Evolutionary conservation across 2,113 vertebrate genomes (phyloP), one percentile per base, ranked within the genome.

Genomic region (Mystacornis crossleyi): DNA sequence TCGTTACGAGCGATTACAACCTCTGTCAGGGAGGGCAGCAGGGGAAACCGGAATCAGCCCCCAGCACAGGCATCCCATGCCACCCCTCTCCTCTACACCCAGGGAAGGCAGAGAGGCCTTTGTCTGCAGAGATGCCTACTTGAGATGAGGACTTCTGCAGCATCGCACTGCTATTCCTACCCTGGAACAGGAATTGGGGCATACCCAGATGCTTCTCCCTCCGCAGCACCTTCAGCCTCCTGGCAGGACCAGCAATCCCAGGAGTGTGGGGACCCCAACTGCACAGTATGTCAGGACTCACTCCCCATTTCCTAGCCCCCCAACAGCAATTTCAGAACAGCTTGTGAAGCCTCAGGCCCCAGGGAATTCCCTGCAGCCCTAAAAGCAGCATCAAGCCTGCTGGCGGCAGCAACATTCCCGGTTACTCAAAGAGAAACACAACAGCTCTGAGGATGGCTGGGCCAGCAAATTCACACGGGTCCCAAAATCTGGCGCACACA

Each of bases 381-480:
- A 80, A 58, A 83, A 86, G 88, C 47, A 96, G 71, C 82, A 54
- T 73, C 90, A 83, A 86, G 86, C 75, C 90, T 3, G 0, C n/a
- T 14, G 4, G 62, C 4, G 0, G 79, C 57, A 74, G 54, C 81
- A 89, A 36, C 42, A 10, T 42, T 90, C 51, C 85, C 11, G 1
- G 48, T 62, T 78, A 45, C 81, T 96, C 86, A 73, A 12, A 89
- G 66, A 69, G 71, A 64, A 96, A 61, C 79, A 77, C 58, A 61
- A 80, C 25, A 7, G 90, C 93, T 89, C 71, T 1, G 14, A 54
- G 90, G 88, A 93, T 1, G 45, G 80, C 93, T 28, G 12, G 69
- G 95, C 91, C 90, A 95, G 96, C 71, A 81, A 88, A 95, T 97
- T 97, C 96, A 96, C 96, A 95, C 33, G 43, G 79, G 75, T 89